phyloP scores from a whole-genome alignment of 2,113 vertebrate species.

The Zosterops pallidus region DNA sequence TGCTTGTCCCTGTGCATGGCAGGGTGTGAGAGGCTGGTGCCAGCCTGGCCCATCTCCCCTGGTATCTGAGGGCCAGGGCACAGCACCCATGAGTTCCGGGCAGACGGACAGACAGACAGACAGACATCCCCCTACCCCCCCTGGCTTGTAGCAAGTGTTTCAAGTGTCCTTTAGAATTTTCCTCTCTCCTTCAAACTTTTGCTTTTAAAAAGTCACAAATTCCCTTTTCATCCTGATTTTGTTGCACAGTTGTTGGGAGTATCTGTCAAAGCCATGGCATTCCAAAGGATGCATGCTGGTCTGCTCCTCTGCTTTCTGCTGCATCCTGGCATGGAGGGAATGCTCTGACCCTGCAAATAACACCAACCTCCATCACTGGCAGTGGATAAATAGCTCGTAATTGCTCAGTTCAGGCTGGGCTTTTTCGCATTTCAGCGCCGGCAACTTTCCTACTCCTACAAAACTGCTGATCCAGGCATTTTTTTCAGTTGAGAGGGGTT shows the following conservation, averaged over 20 bases:
- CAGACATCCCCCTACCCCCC: neutral
- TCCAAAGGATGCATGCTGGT: neutral
- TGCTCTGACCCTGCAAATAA: neutral
- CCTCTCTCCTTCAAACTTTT: neutral
- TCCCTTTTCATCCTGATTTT: neutral
- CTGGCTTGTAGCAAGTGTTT: neutral
- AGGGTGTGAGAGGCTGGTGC: neutral
- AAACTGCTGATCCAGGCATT: neutral
- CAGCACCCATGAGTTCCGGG: rapidly evolving
- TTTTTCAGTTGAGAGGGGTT: slow-evolving; percentile 10
- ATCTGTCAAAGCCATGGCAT: neutral
- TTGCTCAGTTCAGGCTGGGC: neutral
- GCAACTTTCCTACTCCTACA: neutral
- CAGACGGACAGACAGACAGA: neutral
- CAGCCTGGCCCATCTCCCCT: neutral
- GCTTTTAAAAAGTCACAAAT: neutral
- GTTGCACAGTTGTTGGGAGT: neutral
- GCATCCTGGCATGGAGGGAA: neutral
- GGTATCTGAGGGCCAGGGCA: rapidly evolving
- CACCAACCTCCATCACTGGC: neutral
- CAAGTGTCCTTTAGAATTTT: neutral
- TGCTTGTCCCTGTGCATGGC: neutral
- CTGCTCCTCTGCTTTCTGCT: neutral
- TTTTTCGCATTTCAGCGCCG: neutral
- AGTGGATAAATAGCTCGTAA: neutral